Evolutionary conservation across 2,888 invertebrate genomes (phyloP).

Genomic region (Pheosia gnoma): DNA sequence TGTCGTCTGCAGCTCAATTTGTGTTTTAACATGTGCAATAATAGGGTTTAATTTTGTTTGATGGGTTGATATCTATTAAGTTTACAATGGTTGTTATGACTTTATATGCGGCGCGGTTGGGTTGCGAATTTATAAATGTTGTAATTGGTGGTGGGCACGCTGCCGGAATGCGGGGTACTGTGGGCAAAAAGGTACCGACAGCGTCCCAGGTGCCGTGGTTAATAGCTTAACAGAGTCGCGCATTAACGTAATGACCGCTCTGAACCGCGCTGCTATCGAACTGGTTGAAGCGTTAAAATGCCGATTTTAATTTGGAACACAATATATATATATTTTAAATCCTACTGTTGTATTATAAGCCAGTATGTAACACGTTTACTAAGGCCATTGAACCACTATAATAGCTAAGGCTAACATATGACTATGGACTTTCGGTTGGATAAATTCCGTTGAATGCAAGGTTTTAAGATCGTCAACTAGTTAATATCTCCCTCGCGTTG

Average conservation of each 20-base stretch:
- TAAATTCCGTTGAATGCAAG: too few species aligned
- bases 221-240: constrained; percentile 70
- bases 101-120: constrained; percentile 53
- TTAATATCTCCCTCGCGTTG: too few species aligned
- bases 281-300: constrained; percentile 49
- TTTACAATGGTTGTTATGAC: constrained; percentile 63
- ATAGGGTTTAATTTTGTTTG: constrained; percentile 25
- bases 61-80: constrained; percentile 35
- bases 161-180: constrained; percentile 58
- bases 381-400: too few species aligned
- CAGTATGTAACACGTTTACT: too few species aligned
- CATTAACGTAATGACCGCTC: constrained; percentile 69
- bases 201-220: constrained; percentile 65
- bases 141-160: constrained; percentile 66
- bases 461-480: too few species aligned
- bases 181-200: constrained; percentile 57
- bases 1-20: constrained; percentile 13
- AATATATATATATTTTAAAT: too few species aligned
- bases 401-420: too few species aligned
- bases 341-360: too few species aligned
- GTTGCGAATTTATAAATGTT: constrained; percentile 68
- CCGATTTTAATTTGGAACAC: neutral
- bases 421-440: too few species aligned
- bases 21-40: constrained; percentile 16
- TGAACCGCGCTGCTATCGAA: constrained; percentile 29